Evolutionary conservation across 2,888 invertebrate species (phyloP), one percentile per base, ranked within the genome.

Genomic region (Torymus aiolomorphi): DNA sequence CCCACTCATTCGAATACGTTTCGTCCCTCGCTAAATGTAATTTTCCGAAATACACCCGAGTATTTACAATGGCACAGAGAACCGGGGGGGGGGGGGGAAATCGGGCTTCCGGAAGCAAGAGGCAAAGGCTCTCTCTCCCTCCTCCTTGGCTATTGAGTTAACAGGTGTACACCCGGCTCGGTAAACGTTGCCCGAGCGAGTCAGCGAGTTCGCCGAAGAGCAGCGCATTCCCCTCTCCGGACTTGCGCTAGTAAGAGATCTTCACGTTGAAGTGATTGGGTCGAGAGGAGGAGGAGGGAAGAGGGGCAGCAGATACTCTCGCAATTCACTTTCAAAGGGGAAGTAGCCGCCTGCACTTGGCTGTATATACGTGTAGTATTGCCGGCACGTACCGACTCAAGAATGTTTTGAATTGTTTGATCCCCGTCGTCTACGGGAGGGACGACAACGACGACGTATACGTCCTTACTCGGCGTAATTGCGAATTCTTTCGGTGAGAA

Each of bases 201-300:
- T 42, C 42, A 42, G 42, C 42, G 71, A 78, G 71, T 76, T 74
- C 18, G 70, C 71, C 66, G 76, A 82, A 79, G 79, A 71, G 77
- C 72, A 42, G 42, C 42, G 42, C 42, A 42, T 42, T 8, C 0
- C 8, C 8, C 42, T 8, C 42, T 42, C 42, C 42, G 42, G 42
- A 42, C 42, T 42, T 42, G 42, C 76, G 76, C 69, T 63, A 79
- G 78, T 82, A 79, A 81, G 81, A 79, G 79, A 76, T 81, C 81
- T 81, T 76, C 76, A 81, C 69, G 61, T 73, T 79, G 73, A 74
- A 82, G 79, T 82, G 79, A 81, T 81, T 81, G 78, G 76, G 70
- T 79, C 79, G 63, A 81, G 80, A n/a, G 70, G 78, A n/a, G 24
- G 12, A 24, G 10, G 67, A 54, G 69, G 14, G 71, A 49, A 51